Conservation (phyloP, 53 echinoderm and acorn worm genomes). For the Astropecten irregularis region DNA sequence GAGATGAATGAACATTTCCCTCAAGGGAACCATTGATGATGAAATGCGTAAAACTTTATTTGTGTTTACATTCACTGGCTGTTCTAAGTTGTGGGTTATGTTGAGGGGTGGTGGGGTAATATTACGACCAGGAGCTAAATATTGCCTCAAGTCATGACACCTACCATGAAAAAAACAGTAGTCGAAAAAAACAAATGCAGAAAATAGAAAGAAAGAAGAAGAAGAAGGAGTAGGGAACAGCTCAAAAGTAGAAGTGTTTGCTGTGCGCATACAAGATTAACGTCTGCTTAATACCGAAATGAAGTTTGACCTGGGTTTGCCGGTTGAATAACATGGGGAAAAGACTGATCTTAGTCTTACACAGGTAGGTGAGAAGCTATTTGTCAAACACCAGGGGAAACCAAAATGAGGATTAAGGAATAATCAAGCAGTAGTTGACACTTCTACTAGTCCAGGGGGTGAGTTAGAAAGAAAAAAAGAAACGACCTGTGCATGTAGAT, state of each 20-base stretch:
- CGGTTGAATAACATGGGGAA: not conserved
- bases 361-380: constrained; percentile 34
- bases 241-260: not conserved
- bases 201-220: not conserved
- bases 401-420: no score
- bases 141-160: not conserved
- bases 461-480: no score
- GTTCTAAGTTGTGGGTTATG: no score
- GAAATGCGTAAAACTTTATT: no score
- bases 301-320: not conserved
- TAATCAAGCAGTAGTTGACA: no score
- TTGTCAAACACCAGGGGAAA: constrained; percentile 22
- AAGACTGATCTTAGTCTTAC: not conserved
- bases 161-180: not conserved
- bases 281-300: not conserved
- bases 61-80: no score
- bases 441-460: no score
- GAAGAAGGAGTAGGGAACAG: not conserved
- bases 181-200: not conserved
- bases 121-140: no score
- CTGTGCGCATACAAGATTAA: not conserved
- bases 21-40: no score
- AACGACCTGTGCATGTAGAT: no score
- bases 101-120: no score
- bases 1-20: no score